These are phyloP conservation scores for Hyposmocoma kahamanoa DNA, from an alignment of 1,140 invertebrate species.

Conservation along the genomic window DNA sequence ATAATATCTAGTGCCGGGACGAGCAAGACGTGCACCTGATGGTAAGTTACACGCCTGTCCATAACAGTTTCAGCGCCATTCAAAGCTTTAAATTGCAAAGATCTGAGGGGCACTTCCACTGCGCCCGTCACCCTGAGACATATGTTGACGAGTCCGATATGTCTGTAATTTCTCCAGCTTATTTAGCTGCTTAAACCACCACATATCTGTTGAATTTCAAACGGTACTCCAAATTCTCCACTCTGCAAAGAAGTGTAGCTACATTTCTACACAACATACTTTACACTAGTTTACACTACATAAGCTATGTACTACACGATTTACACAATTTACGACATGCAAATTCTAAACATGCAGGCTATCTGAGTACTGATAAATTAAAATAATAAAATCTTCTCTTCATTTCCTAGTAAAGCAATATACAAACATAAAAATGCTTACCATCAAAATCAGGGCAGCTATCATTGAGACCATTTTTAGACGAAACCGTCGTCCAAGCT, in stretches of 20 bases:
- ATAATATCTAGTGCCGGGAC: too few species aligned
- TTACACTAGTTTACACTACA: background rate
- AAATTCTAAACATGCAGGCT: background rate
- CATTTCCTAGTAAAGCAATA: background rate
- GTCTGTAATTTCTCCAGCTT: too few species aligned
- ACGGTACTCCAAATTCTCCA: conserved; percentile 1
- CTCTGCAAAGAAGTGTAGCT: background rate
- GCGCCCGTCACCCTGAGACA: too few species aligned
- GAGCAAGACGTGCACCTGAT: too few species aligned
- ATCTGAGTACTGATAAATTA: background rate
- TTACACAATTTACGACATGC: background rate
- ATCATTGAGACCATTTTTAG: conserved; percentile 1
- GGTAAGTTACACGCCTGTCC: too few species aligned
- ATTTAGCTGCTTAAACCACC: background rate
- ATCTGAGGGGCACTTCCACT: too few species aligned
- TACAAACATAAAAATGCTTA: background rate
- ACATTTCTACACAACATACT: background rate
- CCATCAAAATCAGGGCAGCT: background rate
- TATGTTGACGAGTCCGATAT: too few species aligned
- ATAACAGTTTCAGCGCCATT: too few species aligned
- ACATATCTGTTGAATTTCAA: background rate
- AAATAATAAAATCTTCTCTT: background rate
- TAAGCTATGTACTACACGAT: background rate
- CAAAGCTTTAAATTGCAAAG: too few species aligned
- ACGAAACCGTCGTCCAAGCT: background rate